Evolutionary conservation across 2,113 vertebrate genomes (phyloP).

Genomic region (Syrrhaptes paradoxus): DNA sequence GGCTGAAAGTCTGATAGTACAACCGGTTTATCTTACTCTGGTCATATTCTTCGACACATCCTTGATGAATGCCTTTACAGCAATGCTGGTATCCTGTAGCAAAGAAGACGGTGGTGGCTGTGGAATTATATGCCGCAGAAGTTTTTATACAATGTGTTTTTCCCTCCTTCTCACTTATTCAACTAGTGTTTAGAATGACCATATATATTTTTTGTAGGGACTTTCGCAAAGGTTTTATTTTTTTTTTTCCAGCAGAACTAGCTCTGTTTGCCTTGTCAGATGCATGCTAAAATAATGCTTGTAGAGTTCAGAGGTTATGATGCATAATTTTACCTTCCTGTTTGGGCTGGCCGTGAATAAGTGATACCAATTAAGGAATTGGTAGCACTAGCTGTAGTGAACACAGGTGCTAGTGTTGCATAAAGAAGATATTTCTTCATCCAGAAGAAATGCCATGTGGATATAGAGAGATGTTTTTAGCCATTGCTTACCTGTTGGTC

Average conservation of each 20-base stretch:
- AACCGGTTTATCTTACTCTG: neutral
- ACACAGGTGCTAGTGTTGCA: neutral
- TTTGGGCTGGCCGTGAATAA: neutral
- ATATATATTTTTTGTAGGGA: neutral
- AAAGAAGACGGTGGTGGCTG: neutral
- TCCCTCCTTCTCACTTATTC: neutral
- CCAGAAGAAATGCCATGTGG: neutral
- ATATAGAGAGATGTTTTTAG: neutral
- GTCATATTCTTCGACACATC: rapidly evolving
- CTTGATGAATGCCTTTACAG: neutral
- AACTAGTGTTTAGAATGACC: neutral
- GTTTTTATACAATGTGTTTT: neutral
- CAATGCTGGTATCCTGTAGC: neutral
- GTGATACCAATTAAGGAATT: neutral
- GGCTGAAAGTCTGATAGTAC: neutral
- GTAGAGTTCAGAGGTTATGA: neutral
- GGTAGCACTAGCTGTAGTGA: neutral
- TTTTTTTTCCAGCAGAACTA: neutral
- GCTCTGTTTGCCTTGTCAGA: neutral
- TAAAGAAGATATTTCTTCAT: neutral
- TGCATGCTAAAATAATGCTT: neutral
- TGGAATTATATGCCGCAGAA: neutral
- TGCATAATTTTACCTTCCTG: neutral
- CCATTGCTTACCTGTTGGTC: neutral
- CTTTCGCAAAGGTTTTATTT: neutral